Conservation (phyloP, 2,797 vertebrate genomes). For the Australoheros facetus region DNA sequence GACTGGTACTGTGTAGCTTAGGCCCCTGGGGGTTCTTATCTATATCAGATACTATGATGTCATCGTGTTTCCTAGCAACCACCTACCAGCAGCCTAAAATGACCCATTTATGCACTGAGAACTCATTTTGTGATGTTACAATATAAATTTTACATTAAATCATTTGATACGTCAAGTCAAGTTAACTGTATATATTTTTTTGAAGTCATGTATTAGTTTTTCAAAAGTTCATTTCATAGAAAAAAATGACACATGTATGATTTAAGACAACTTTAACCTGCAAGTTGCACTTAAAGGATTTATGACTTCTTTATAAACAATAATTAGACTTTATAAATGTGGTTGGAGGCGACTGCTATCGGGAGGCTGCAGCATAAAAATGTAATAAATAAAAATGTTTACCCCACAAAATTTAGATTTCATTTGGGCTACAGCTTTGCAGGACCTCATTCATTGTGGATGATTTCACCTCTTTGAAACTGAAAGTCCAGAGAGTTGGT, state of each 20-base stretch:
- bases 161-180: too few species aligned
- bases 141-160: too few species aligned
- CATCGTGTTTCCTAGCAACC: too few species aligned
- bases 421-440: background rate
- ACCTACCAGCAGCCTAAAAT: too few species aligned
- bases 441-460: background rate
- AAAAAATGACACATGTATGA: background rate
- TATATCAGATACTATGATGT: too few species aligned
- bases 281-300: background rate
- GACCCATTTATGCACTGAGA: too few species aligned
- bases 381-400: background rate
- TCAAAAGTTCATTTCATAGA: too few species aligned
- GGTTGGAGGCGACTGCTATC: background rate
- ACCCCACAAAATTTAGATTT: background rate
- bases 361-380: background rate
- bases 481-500: background rate
- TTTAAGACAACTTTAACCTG: background rate
- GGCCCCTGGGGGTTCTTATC: too few species aligned
- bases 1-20: too few species aligned
- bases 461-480: background rate
- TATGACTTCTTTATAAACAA: background rate
- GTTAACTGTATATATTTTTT: too few species aligned
- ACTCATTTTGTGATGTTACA: too few species aligned
- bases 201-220: background rate
- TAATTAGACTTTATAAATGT: background rate